Evolutionary conservation across 2,888 invertebrate genomes (phyloP).

Genomic region (Papilio elwesi): DNA sequence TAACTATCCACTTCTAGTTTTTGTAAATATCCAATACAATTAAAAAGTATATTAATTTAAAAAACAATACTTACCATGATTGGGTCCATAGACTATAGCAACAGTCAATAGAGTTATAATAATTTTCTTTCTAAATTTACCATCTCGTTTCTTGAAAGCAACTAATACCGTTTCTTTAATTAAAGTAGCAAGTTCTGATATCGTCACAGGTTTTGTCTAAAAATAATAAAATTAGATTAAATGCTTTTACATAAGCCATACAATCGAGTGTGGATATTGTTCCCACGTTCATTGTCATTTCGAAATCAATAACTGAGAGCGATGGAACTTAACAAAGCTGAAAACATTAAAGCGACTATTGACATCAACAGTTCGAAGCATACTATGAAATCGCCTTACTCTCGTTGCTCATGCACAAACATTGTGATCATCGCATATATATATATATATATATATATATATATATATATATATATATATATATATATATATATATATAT

Average conservation of each 20-base stretch:
- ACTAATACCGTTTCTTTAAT: conserved; percentile 79
- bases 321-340: no score
- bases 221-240: conserved; percentile 44
- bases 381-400: no score
- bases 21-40: not conserved
- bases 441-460: no score
- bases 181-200: conserved; percentile 58
- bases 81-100: conserved; percentile 80
- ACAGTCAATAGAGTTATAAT: conserved; percentile 76
- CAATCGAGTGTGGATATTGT: no score
- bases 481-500: no score
- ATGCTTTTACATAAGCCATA: not conserved
- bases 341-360: no score
- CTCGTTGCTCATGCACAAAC: no score
- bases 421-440: no score
- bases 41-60: not conserved
- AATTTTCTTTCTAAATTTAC: conserved; percentile 70
- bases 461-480: no score
- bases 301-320: no score
- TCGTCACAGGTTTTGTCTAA: conserved; percentile 61
- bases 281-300: no score
- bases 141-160: conserved; percentile 77
- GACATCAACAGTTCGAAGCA: no score
- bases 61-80: conserved; percentile 69
- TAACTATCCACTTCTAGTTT: not conserved